Conservation (phyloP, 2,113 vertebrate species). For the Otocyon megalotis region DNA sequence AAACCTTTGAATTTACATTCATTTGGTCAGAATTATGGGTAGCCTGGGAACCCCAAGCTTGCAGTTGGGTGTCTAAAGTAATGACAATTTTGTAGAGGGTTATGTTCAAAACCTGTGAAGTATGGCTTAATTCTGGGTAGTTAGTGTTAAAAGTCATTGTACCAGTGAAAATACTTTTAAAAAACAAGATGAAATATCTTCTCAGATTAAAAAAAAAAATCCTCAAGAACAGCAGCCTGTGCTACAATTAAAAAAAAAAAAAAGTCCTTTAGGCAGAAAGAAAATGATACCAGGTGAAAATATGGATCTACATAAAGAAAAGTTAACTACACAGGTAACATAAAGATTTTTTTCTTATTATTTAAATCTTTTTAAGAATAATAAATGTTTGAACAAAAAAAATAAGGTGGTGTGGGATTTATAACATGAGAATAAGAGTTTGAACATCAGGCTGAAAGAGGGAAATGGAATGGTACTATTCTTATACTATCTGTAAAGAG, state of each 20-base stretch:
- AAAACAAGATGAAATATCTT: neutral
- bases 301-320: neutral
- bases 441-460: neutral
- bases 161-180: neutral
- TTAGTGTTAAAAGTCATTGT: neutral
- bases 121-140: neutral
- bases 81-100: neutral
- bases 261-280: neutral
- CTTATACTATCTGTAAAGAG: neutral
- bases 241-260: neutral
- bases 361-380: constrained; percentile 36
- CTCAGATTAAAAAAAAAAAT: constrained; percentile 1
- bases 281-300: neutral
- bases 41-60: neutral
- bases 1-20: neutral
- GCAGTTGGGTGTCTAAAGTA: neutral
- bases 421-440: neutral
- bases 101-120: neutral
- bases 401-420: neutral
- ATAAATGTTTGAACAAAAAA: constrained; percentile 41
- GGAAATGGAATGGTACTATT: neutral
- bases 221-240: neutral
- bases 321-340: neutral
- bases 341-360: neutral
- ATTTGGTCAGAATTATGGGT: neutral